Base-by-base conservation (phyloP, 2,797 vertebrate species). In the Mus spretus region DNA sequence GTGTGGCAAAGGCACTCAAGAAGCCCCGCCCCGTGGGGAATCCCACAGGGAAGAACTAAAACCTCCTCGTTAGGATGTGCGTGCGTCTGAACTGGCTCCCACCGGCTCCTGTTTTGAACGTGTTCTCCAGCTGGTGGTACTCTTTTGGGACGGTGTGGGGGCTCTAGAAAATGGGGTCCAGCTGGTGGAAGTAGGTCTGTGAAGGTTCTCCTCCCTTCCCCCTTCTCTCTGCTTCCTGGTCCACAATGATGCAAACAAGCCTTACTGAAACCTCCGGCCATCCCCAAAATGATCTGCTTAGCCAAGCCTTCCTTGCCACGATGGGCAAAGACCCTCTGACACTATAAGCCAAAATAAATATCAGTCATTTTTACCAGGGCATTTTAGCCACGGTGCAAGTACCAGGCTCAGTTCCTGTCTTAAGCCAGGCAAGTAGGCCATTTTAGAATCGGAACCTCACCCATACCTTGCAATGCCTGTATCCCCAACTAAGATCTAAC, bases 401-500 rank as follows among this genome's bases (percentile, higher is more conserved):
- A 78, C 15, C 28, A 24, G 15, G 34, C 22, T 37, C 40, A n/a
- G 15, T 74, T n/a, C 50, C 47, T 63, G 7, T 47, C 37, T 40
- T 24, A 3, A 89, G n/a, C 13, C 82, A 44, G 12, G 78, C 40
- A 63, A 83, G 34, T 70, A 55, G 20, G 3, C 11, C 72, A 37
- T 83, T 92, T 94, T 37, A 20, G 65, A 94, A 78, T 28, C 59
- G 80, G 34, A 90, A 17, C 53, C 44, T 77, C 77, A 59, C 81
- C 75, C 63, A 75, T 75, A 34, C 65, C 34, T 61, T 88, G 37
- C 19, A 20, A 67, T 50, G 20, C 72, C 61, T 50, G 3, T 12
- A 44, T n/a, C 15, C 55, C 31, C 26, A 15, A 44, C 63, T 34
- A 85, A 75, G 13, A 8, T 85, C 59, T 47, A 24, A 19, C 40